A percentile compares a stretch with the other conserved stretches of the same genome.
phyloP scores from a whole-genome alignment of 2,888 invertebrate species.

The Anorthoa munda region DNA sequence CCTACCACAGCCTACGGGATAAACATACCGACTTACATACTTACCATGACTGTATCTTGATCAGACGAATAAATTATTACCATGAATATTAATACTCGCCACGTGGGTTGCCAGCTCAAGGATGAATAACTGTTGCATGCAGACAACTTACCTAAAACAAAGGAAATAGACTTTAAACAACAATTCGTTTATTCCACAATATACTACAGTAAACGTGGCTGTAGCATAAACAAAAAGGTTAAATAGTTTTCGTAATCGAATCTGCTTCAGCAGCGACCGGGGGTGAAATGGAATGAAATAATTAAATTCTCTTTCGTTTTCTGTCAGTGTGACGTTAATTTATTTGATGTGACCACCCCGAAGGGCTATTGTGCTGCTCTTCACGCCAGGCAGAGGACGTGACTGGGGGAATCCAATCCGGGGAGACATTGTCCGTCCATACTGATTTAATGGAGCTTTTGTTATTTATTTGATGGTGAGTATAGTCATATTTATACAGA shows the following conservation, averaged over 20 bases:
- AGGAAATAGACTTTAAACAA: constrained; percentile 68
- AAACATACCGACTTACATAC: constrained; percentile 54
- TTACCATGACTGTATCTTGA: constrained; percentile 59
- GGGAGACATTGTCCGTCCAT: constrained; percentile 79
- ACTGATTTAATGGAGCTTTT: constrained; percentile 80
- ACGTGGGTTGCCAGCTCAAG: constrained; percentile 74
- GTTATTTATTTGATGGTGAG: constrained; percentile 69
- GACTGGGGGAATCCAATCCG: constrained; percentile 80
- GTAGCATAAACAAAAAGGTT: constrained; percentile 51
- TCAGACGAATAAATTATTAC: constrained; percentile 69
- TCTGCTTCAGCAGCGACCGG: constrained; percentile 42
- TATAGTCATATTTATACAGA: constrained; percentile 8
- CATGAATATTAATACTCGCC: constrained; percentile 77
- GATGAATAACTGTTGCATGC: constrained; percentile 66
- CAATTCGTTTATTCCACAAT: constrained; percentile 33
- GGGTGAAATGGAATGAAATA: constrained; percentile 75
- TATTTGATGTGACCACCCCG: constrained; percentile 84
- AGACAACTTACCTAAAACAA: constrained; percentile 85
- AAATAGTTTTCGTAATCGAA: constrained; percentile 60
- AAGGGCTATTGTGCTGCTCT: constrained; percentile 82
- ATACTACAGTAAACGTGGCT: constrained; percentile 48
- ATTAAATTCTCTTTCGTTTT: constrained; percentile 81
- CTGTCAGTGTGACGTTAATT: constrained; percentile 80
- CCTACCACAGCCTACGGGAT: constrained; percentile 56
- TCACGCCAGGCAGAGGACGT: constrained; percentile 84